Conservation (phyloP, 1,140 invertebrate species). For the Drosophila orosa region DNA sequence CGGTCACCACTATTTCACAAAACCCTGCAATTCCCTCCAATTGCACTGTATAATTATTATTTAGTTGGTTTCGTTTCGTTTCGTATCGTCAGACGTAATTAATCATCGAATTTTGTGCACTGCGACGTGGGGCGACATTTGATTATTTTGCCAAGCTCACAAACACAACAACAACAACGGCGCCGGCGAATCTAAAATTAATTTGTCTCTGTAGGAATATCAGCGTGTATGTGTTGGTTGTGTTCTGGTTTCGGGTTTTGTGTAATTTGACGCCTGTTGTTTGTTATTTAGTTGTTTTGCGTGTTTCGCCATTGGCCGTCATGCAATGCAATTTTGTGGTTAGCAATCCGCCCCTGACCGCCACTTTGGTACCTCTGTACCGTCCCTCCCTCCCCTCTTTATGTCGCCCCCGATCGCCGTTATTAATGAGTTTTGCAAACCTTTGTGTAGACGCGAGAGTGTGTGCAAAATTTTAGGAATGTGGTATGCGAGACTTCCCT, state of each 20-base stretch:
- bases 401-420: conserved; percentile 27
- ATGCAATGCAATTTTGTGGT: conserved; percentile 82
- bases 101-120: conserved; percentile 69
- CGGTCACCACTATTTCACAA: not conserved
- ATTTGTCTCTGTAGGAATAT: conserved; percentile 53
- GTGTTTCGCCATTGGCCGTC: conserved; percentile 65
- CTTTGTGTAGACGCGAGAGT: not conserved
- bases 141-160: conserved; percentile 62
- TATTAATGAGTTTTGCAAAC: conserved; percentile 76
- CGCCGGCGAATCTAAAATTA: conserved; percentile 74
- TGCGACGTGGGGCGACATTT: conserved; percentile 64
- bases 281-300: conserved; percentile 81
- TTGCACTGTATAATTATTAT: conserved; percentile 58
- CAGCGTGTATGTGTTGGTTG: conserved; percentile 14
- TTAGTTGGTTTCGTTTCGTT: conserved; percentile 40
- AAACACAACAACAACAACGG: conserved; percentile 15
- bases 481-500: conserved; percentile 5
- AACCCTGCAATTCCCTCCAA: not conserved
- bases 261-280: conserved; percentile 82
- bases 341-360: conserved; percentile 41
- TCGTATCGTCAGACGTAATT: conserved; percentile 65
- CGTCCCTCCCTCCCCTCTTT: not conserved
- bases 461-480: conserved; percentile 22
- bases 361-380: not conserved
- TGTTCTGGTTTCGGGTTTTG: conserved; percentile 68